Evolutionary conservation across 1,140 invertebrate species (phyloP).

Genomic region (Trichonephila clavipes): DNA sequence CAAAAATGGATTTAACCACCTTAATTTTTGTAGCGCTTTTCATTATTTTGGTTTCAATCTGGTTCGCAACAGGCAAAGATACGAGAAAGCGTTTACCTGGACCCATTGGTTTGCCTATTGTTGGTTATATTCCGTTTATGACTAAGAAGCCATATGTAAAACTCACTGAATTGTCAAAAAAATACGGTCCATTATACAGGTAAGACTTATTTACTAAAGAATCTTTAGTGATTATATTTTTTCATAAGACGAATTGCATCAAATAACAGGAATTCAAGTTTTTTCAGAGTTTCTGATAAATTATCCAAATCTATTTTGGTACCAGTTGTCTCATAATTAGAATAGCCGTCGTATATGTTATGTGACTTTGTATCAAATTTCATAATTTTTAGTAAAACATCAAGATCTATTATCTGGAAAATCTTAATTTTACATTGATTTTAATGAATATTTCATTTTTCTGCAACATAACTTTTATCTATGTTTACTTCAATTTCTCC

Average conservation of each 20-base stretch:
- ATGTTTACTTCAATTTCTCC: too few relatives aligned
- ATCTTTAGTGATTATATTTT: neutral
- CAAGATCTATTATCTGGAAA: too few relatives aligned
- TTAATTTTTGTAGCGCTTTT: neutral
- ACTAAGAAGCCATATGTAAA: slow-evolving; percentile 67
- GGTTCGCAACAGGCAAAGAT: neutral
- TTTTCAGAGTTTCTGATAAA: neutral
- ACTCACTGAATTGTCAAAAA: slow-evolving; percentile 53
- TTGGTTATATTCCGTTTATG: slow-evolving; percentile 77
- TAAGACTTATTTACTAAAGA: neutral
- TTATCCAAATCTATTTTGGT: neutral
- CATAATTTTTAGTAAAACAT: too few relatives aligned
- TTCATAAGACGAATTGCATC: too few relatives aligned
- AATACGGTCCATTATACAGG: slow-evolving; percentile 43
- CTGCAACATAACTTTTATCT: too few relatives aligned
- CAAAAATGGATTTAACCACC: neutral
- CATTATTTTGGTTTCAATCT: slow-evolving; percentile 30
- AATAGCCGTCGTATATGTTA: too few relatives aligned
- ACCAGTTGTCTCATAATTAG: too few relatives aligned
- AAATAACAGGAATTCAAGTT: too few relatives aligned
- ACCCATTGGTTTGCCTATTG: slow-evolving; percentile 67
- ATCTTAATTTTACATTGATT: too few relatives aligned
- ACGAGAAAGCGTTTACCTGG: neutral
- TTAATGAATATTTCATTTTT: too few relatives aligned
- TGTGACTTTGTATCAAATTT: too few relatives aligned